phyloP scores from a whole-genome alignment of 2,113 vertebrate species.

The Buteo buteo region DNA sequence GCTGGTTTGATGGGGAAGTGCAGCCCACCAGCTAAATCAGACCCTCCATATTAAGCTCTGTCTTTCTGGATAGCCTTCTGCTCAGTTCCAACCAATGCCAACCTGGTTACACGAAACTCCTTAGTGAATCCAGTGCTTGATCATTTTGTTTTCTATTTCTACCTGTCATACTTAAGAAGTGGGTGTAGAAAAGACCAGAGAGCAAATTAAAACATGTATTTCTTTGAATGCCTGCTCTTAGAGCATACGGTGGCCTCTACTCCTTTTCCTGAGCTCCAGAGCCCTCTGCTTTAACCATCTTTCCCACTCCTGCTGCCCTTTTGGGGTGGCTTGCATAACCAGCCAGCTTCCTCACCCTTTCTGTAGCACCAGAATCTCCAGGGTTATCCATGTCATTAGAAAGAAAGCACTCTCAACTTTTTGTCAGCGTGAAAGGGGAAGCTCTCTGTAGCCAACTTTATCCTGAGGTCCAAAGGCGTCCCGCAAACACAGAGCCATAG shows the following conservation, averaged over 20 bases:
- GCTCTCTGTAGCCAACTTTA: neutral
- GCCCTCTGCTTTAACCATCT: neutral
- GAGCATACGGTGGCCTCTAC: neutral
- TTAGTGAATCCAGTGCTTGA: neutral
- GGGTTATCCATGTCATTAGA: rapidly evolving
- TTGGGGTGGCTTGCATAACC: neutral
- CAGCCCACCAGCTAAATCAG: neutral
- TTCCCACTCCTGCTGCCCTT: neutral
- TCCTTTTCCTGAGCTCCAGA: neutral
- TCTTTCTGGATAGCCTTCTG: neutral
- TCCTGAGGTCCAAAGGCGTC: neutral
- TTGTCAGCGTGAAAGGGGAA: neutral
- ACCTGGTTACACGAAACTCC: neutral
- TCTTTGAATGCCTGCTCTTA: neutral
- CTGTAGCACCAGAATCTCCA: neutral
- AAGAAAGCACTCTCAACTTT: neutral
- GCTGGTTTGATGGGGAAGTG: neutral
- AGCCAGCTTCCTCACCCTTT: neutral
- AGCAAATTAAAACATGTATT: neutral
- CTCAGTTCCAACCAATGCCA: neutral
- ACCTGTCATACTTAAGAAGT: neutral
- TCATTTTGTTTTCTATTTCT: neutral
- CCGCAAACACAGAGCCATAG: neutral
- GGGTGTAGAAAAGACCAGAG: neutral
- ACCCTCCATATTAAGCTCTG: neutral